Evolutionary conservation across 2,797 vertebrate species (phyloP).

Genomic region (Champsocephalus esox): DNA sequence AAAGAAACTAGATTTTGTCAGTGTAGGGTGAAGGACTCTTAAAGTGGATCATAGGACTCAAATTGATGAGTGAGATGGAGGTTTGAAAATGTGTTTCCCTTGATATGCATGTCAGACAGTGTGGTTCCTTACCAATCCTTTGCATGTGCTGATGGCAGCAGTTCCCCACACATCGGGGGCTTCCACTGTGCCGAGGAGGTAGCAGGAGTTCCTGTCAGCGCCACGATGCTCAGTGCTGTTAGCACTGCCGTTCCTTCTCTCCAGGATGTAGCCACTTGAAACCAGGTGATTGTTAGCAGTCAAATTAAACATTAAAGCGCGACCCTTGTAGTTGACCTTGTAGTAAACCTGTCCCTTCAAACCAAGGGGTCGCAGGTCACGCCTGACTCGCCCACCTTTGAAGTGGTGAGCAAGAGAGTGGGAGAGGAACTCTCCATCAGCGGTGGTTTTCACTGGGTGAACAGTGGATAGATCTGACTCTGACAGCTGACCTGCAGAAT

Average conservation of each 20-base stretch:
- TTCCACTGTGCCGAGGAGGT: constrained; percentile 88
- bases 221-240: constrained; percentile 69
- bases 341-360: constrained; percentile 86
- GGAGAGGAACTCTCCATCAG: constrained; percentile 88
- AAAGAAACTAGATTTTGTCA: neutral
- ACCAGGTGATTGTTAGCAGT: constrained; percentile 86
- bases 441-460: constrained; percentile 87
- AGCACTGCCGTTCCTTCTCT: constrained; percentile 85
- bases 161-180: constrained; percentile 73
- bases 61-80: constrained; percentile 21
- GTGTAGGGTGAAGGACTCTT: neutral
- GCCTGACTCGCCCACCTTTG: constrained; percentile 77
- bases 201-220: constrained; percentile 81
- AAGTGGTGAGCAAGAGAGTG: constrained; percentile 84
- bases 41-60: neutral
- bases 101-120: neutral
- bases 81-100: neutral
- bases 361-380: constrained; percentile 69
- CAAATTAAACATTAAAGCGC: constrained; percentile 89
- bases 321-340: constrained; percentile 83
- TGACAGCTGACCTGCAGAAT: constrained; percentile 79
- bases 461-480: constrained; percentile 85
- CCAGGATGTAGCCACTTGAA: constrained; percentile 88
- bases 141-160: constrained; percentile 92
- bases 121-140: constrained; percentile 90